Conservation (phyloP, 2,888 invertebrate genomes). For the Glyphotaelius pellucidus region DNA sequence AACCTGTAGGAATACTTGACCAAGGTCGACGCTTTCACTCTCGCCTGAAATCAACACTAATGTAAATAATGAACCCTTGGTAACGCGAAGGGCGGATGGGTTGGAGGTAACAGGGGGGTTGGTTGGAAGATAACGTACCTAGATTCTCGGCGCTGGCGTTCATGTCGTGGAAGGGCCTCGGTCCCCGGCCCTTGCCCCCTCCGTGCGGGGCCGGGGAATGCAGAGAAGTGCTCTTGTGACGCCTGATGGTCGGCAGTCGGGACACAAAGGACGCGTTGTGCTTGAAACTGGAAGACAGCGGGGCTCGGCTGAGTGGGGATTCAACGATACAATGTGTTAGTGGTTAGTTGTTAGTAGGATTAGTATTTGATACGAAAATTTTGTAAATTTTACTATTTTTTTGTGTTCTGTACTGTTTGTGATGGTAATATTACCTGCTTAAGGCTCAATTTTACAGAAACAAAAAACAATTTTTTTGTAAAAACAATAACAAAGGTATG, state of each 20-base stretch:
- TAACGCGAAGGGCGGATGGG: background rate
- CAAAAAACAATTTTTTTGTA: too few species aligned
- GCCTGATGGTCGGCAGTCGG: constrained; percentile 90
- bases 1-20: too few species aligned
- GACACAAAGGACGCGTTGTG: constrained; percentile 96
- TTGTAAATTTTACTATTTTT: background rate
- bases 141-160: constrained; percentile 87
- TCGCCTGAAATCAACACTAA: constrained; percentile 2
- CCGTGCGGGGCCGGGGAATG: constrained; percentile 85
- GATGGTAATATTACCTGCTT: background rate
- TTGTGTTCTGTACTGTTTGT: background rate
- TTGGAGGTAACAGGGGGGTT: constrained; percentile 63
- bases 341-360: background rate
- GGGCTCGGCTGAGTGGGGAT: constrained; percentile 71
- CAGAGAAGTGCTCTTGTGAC: constrained; percentile 87
- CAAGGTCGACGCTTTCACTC: too few species aligned
- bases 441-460: background rate
- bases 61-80: background rate
- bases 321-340: background rate
- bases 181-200: constrained; percentile 77
- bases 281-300: constrained; percentile 89
- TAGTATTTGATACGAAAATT: background rate
- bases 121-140: constrained; percentile 73
- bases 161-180: constrained; percentile 82
- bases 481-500: background rate